A percentile compares a stretch with the other conserved stretches of the same genome.
phyloP scores from a whole-genome alignment of 1,140 invertebrate species.

The Diorhabda sublineata region DNA sequence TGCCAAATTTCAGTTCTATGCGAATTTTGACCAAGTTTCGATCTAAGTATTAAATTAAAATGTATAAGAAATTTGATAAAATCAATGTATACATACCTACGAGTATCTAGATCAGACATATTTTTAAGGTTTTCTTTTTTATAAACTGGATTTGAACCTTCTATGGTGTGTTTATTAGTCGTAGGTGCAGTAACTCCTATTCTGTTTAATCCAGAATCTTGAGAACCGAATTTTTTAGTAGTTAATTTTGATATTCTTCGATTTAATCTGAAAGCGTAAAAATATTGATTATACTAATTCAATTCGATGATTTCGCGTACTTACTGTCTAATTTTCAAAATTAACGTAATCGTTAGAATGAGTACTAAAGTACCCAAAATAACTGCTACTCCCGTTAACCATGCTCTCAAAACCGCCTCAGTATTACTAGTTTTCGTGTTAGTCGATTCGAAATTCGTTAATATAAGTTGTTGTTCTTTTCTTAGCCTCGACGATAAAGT shows the following conservation, averaged over 20 bases:
- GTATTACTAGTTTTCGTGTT: constrained; percentile 30
- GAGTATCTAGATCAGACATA: constrained; percentile 28
- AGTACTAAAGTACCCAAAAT: constrained; percentile 50
- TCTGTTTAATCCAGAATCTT: constrained; percentile 56
- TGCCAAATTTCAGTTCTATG: too few relatives aligned
- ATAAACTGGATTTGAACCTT: constrained; percentile 66
- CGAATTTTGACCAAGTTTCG: too few relatives aligned
- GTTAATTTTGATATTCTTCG: constrained; percentile 55
- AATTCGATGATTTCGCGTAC: constrained; percentile 20
- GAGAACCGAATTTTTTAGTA: constrained; percentile 58
- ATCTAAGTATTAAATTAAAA: too few relatives aligned
- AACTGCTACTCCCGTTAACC: constrained; percentile 50
- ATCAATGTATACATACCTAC: neutral
- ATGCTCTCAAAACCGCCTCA: constrained; percentile 46
- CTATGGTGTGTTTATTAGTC: constrained; percentile 63
- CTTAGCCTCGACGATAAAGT: constrained; percentile 16
- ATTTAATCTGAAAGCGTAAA: constrained; percentile 39
- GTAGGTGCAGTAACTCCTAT: constrained; percentile 56
- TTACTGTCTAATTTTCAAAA: constrained; percentile 52
- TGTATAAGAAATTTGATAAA: too few relatives aligned
- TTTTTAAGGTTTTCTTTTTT: constrained; percentile 44
- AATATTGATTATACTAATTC: neutral
- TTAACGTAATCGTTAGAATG: constrained; percentile 49
- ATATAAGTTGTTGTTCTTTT: neutral
- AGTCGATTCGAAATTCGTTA: constrained; percentile 14